phyloP scores from a whole-genome alignment of 2,888 invertebrate species.

The Macroteleia sp. region DNA sequence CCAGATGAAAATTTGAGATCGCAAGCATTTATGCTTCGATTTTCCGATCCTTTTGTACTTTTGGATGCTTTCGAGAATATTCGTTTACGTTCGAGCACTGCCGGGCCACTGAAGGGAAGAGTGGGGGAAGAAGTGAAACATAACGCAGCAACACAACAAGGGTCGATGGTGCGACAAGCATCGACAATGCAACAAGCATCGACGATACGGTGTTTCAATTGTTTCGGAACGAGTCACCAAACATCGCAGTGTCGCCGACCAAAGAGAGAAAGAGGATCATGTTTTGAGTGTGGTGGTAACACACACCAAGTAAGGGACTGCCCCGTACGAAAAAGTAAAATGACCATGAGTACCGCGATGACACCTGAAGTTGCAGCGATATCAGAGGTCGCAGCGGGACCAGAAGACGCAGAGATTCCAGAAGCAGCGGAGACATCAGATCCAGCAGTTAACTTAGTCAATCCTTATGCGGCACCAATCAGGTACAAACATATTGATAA shows the following conservation, averaged over 20 bases:
- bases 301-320: slow-evolving; percentile 19
- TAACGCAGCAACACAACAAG: too few relatives aligned
- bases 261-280: slow-evolving; percentile 18
- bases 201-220: slow-evolving; percentile 15
- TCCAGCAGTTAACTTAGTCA: too few relatives aligned
- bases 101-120: not conserved
- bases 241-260: not conserved
- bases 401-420: too few relatives aligned
- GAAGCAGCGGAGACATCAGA: too few relatives aligned
- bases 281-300: slow-evolving; percentile 23
- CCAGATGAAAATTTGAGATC: slow-evolving; percentile 33
- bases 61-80: slow-evolving; percentile 47
- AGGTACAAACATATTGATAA: too few relatives aligned
- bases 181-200: not conserved
- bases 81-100: not conserved
- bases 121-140: too few relatives aligned
- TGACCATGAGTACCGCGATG: not conserved
- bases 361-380: too few relatives aligned
- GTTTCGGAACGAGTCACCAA: slow-evolving; percentile 14
- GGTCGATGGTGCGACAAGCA: not conserved
- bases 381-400: too few relatives aligned
- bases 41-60: slow-evolving; percentile 19
- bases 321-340: not conserved
- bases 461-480: too few relatives aligned
- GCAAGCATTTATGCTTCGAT: slow-evolving; percentile 57